Evolutionary conservation across 2,888 invertebrate genomes (phyloP).

Genomic region (Philaethria dido): DNA sequence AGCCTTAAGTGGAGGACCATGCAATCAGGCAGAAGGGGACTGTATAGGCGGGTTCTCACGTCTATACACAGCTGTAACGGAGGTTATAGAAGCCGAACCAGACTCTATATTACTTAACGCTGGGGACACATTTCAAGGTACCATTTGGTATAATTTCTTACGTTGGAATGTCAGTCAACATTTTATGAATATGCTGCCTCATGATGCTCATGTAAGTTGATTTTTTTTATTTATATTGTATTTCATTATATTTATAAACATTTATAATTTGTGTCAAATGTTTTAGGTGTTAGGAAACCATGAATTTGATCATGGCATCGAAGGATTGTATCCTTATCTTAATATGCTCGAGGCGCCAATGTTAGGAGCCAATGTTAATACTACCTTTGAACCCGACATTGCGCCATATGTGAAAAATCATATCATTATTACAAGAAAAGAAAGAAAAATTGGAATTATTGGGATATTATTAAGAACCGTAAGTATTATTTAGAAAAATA

Average conservation of each 20-base stretch:
- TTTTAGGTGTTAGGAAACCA: conserved; percentile 92
- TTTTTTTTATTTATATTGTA: conserved; percentile 30
- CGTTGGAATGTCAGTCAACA: conserved; percentile 88
- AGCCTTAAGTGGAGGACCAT: conserved; percentile 77
- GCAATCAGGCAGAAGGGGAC: conserved; percentile 67
- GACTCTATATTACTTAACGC: conserved; percentile 86
- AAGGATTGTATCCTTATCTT: conserved; percentile 89
- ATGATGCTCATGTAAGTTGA: conserved; percentile 89
- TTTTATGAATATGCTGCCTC: conserved; percentile 90
- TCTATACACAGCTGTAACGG: conserved; percentile 83
- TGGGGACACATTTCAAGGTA: conserved; percentile 87
- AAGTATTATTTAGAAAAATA: too few species aligned
- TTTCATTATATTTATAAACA: neutral
- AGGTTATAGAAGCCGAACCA: conserved; percentile 81
- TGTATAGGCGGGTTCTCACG: conserved; percentile 90
- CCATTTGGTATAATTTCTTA: conserved; percentile 90
- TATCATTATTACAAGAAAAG: conserved; percentile 84
- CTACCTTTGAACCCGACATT: conserved; percentile 85
- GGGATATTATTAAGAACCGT: conserved; percentile 86
- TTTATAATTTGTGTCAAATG: neutral
- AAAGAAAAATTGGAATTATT: conserved; percentile 89
- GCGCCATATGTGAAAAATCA: conserved; percentile 86
- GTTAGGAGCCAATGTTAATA: conserved; percentile 90
- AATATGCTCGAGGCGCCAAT: conserved; percentile 85
- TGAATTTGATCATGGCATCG: conserved; percentile 91